phyloP scores from a whole-genome alignment of 1,140 invertebrate genomes.

The Frieseomelitta varia region DNA sequence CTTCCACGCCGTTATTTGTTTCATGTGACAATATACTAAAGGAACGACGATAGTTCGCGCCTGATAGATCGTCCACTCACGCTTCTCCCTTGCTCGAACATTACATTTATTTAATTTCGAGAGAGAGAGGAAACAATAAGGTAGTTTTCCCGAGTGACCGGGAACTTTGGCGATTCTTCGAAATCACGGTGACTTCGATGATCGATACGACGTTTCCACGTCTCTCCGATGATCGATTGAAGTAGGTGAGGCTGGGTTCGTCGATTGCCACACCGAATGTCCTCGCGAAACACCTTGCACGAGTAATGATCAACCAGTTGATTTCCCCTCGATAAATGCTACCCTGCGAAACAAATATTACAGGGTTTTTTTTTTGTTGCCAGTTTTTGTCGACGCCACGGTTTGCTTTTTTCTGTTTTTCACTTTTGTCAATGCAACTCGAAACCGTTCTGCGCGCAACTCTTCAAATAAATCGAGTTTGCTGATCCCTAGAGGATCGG shows the following conservation, averaged over 20 bases:
- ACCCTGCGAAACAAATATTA: not conserved
- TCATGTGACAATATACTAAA: slow-evolving; percentile 24
- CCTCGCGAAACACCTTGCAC: slow-evolving; percentile 1
- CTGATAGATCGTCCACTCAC: too few relatives aligned
- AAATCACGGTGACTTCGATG: not conserved
- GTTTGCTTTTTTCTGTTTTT: not conserved
- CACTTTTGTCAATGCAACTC: not conserved
- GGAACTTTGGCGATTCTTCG: not conserved
- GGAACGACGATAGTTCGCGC: not conserved
- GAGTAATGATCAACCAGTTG: not conserved
- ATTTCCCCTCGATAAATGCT: not conserved
- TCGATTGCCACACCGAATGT: not conserved
- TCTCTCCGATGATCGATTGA: slow-evolving; percentile 3
- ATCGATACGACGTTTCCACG: not conserved
- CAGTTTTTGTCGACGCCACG: too few relatives aligned
- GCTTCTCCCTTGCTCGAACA: not conserved
- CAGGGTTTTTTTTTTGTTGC: not conserved
- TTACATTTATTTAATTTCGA: not conserved
- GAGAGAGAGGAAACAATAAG: not conserved
- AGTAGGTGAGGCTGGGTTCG: too few relatives aligned
- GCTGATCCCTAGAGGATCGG: too few relatives aligned
- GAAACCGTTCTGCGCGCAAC: not conserved
- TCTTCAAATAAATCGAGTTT: too few relatives aligned
- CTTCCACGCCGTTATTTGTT: slow-evolving; percentile 44
- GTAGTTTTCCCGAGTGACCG: too few relatives aligned